Percentiles rank a stretch among this genome's conserved stretches.
phyloP scores from a whole-genome alignment of 2,888 invertebrate genomes.

The Prionchulus punctatus region DNA sequence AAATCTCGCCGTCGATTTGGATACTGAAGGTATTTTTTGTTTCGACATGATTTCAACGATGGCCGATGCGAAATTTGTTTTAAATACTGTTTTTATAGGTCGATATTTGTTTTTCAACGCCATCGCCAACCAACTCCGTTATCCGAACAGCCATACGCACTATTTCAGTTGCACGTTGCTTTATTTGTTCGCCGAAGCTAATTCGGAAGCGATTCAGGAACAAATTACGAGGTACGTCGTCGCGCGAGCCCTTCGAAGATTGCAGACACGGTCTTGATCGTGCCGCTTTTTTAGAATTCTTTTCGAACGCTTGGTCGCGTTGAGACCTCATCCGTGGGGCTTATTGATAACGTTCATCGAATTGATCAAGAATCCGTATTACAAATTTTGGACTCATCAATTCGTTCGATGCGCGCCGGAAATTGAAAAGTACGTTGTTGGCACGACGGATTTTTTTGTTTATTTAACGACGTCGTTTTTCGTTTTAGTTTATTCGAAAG shows the following conservation, averaged over 20 bases:
- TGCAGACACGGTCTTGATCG: no score
- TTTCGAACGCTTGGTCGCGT: constrained; percentile 87
- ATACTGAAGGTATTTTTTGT: constrained; percentile 91
- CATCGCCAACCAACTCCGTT: constrained; percentile 92
- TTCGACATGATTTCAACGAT: no score
- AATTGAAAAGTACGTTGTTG: constrained; percentile 72
- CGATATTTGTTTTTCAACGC: constrained; percentile 93
- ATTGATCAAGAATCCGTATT: constrained; percentile 89
- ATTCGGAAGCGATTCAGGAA: constrained; percentile 77
- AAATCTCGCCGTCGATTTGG: constrained; percentile 89
- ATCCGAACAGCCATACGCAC: constrained; percentile 98
- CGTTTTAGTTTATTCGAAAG: constrained; percentile 68
- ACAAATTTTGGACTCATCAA: constrained; percentile 97
- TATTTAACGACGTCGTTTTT: background rate
- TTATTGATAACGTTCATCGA: constrained; percentile 95
- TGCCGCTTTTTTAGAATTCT: constrained; percentile 54
- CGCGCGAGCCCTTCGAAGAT: background rate
- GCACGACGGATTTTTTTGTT: background rate
- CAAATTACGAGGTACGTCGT: constrained; percentile 58
- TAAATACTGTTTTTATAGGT: constrained; percentile 28
- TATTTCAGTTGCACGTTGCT: constrained; percentile 95
- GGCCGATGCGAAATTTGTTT: background rate
- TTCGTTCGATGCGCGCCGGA: constrained; percentile 99
- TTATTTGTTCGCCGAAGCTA: constrained; percentile 75
- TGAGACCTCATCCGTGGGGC: constrained; percentile 98